Base-by-base conservation (phyloP, 2,797 vertebrate species). In the Eospalax fontanierii region DNA sequence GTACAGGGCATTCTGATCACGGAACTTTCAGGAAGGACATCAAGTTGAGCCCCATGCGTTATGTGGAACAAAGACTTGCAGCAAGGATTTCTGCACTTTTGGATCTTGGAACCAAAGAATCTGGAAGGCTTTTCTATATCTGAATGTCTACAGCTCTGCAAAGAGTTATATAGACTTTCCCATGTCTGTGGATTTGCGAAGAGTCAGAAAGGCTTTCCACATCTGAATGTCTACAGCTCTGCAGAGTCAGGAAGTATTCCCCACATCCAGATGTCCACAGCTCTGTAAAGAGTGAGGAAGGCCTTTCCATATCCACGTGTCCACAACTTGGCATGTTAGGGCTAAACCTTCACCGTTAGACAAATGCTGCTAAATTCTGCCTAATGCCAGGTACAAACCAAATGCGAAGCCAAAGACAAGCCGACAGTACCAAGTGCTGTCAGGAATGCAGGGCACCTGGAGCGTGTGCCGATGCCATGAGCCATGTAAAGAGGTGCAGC, bases 1-100 rank as follows among this genome's bases (percentile, higher is more conserved):
- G 5, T 46, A 57, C 0, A 4, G 68, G 75, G 12, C 57, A n/a
- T 7, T 35, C 50, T 70, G 78, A 38, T 46, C 35, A 2, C 0
- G 0, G 40, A 12, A 33, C 57, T 73, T 86, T 59, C 26, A 9
- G 40, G 82, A 5, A 26, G 30, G 33, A 6, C 46, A 85, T 4
- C 16, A 28, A 71, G 57, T 4, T 8, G 83, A 85, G 26, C 46
- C 83, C 24, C 4, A 57, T 46, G 46, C 8, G 24, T 71, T 85
- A 14, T 71, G 24, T 35, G 16, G 83, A 70, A 10, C 33, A 85
- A 57, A 46, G 46, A 71, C 46, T 35, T 22, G 5, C 6, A 28
- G 22, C n/a, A 19, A n/a, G 24, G 33, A 38, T 28, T 71, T 57
- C 66, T 38, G 16, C 18, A 11, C n/a, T 61, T 86, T 57, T 38